Conservation (phyloP, 2,797 vertebrate species). For the Prunella strophiata region DNA sequence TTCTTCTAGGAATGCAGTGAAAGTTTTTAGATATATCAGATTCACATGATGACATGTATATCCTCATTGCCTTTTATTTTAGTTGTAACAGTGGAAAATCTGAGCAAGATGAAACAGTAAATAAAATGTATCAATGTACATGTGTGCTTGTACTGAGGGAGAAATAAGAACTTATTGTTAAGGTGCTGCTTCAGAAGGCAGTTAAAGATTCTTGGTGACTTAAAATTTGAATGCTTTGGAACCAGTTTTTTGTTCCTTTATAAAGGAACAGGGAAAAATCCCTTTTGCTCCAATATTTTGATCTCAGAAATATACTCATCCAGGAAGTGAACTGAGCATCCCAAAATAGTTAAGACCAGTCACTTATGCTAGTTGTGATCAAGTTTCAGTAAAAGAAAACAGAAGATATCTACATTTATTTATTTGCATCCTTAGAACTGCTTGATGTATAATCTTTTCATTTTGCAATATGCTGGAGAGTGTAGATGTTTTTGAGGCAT, state of each 20-base stretch:
- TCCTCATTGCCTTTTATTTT: neutral
- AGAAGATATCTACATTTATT: neutral
- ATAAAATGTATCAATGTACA: neutral
- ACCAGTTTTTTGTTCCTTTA: neutral
- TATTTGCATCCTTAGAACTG: neutral
- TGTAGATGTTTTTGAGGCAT: neutral
- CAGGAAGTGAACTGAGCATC: neutral
- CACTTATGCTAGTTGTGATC: neutral
- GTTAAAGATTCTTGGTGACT: neutral
- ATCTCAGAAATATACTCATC: neutral
- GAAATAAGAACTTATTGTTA: neutral
- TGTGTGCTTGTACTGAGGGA: neutral
- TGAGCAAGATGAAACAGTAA: neutral
- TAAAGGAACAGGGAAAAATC: neutral
- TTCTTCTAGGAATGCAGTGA: neutral
- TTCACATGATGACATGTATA: neutral
- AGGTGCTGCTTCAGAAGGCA: neutral
- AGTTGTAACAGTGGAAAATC: neutral
- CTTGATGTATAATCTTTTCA: neutral
- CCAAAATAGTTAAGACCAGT: neutral
- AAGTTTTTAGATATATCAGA: neutral
- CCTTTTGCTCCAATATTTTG: neutral
- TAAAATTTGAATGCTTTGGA: neutral
- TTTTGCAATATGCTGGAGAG: neutral
- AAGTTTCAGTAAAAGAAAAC: neutral